Base-by-base conservation (phyloP, 2,888 invertebrate genomes). In the Electrophaes corylata region DNA sequence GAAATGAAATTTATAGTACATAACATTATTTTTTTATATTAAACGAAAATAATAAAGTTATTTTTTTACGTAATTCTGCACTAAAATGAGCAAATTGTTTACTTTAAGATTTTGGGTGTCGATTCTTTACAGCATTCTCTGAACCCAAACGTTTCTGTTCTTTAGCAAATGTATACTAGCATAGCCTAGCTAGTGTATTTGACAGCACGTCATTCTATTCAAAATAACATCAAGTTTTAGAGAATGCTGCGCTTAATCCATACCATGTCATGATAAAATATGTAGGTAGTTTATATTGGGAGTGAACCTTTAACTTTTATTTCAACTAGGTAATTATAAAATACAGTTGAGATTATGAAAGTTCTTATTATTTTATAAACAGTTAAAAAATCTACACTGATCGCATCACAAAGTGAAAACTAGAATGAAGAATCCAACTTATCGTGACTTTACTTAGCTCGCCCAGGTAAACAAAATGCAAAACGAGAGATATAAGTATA, bases 1-100 rank as follows among this genome's bases (percentile, higher is more conserved):
- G 74, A 73, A 76, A 76, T 74, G 69, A 75, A 78, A 75, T 81
- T 84, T 83, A 79, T 85, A 86, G 86, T 65, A 66, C 64, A 60
- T 55, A 50, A 43, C 35, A 54, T 14, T 14, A 31, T 33, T 20
- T 50, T 41, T 10, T 41, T 19, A 37, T 48, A 8, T 43, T 20
- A 48, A 18, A 41, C 12, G 12, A 37, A 29, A 16, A 45, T 44
- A 19, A 16, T 43, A 26, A 20, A 37, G 12, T 31, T n/a, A 14
- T 16, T 35, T 5, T 16, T 11, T 18, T 49, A 2, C 18, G 3
- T 5, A 23, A 23, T 23, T 23, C 23, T 23, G 23, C 5, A 23
- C 23, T 23, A 23, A 4, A 23, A 23, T 23, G n/a, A n/a, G n/a
- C n/a, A n/a, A n/a, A n/a, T n/a, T n/a, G n/a, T n/a, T n/a, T n/a